These are phyloP conservation scores for Neofelis nebulosa DNA, from an alignment of 2,113 vertebrate species.

Conservation along the genomic window DNA sequence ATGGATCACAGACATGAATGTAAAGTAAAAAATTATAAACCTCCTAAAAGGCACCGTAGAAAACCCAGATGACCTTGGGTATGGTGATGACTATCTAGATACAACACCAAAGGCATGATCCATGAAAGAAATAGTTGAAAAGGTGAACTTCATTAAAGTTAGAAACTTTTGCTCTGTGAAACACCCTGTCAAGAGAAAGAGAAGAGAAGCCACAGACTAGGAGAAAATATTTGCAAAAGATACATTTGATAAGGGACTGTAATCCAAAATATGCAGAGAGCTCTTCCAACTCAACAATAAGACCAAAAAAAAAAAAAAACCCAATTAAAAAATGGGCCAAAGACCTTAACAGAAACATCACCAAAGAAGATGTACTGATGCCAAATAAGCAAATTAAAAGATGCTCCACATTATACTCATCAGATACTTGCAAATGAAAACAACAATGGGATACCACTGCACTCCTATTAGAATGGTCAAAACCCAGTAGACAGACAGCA, in stretches of 20 bases:
- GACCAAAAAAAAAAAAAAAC: background rate
- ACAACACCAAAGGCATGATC: background rate
- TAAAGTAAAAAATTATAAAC: background rate
- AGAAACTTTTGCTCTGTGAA: background rate
- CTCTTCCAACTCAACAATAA: background rate
- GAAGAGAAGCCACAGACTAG: background rate
- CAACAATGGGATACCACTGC: background rate
- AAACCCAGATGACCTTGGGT: background rate
- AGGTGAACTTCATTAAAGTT: background rate
- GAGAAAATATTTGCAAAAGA: background rate
- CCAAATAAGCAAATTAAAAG: background rate
- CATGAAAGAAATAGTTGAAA: background rate
- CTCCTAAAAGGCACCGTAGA: background rate
- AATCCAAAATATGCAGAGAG: background rate
- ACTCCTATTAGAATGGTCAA: background rate
- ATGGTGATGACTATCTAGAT: background rate
- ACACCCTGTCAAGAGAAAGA: background rate
- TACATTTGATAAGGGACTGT: background rate
- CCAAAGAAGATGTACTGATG: background rate
- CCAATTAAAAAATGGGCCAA: background rate
- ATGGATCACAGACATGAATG: background rate
- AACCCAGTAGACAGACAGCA: background rate
- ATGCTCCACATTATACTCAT: background rate
- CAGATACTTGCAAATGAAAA: background rate
- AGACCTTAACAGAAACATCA: background rate